Evolutionary conservation across 2,797 vertebrate species (phyloP).

Genomic region (Agapornis canus): DNA sequence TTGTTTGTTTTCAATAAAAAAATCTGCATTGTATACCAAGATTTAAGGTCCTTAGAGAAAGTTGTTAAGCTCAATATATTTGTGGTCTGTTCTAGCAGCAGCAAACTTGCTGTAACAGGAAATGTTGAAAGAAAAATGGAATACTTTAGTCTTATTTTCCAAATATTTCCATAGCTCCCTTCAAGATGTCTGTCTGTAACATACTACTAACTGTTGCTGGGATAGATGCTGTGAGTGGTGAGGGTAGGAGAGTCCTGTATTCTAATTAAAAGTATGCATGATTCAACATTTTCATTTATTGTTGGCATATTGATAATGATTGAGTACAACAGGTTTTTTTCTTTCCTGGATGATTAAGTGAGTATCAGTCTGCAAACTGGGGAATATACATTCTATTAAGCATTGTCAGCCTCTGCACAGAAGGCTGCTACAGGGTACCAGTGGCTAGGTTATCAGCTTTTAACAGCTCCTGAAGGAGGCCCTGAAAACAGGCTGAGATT

Average conservation of each 20-base stretch:
- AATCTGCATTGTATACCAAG: not conserved
- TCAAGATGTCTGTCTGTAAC: not conserved
- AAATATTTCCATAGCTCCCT: not conserved
- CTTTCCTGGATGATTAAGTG: not conserved
- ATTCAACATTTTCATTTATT: not conserved
- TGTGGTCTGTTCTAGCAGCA: not conserved
- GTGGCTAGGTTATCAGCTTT: not conserved
- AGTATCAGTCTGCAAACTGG: not conserved
- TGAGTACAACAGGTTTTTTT: not conserved
- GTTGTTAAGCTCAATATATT: not conserved
- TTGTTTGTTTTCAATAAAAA: constrained; percentile 62
- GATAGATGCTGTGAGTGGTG: not conserved
- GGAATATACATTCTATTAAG: not conserved
- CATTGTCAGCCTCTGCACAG: not conserved
- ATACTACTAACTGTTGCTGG: not conserved
- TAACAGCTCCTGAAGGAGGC: not conserved
- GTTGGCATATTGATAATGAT: not conserved
- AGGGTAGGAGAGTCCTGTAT: not conserved
- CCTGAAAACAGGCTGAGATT: not conserved
- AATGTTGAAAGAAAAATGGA: not conserved
- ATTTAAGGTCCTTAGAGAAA: constrained; percentile 36
- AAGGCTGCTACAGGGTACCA: not conserved
- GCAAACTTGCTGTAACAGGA: not conserved
- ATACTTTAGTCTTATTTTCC: not conserved
- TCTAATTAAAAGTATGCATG: not conserved